A percentile compares a stretch with the other conserved stretches of the same genome.
These are phyloP conservation scores for Eremophila alpestris DNA, from an alignment of 2,797 vertebrate genomes.

Conservation along the genomic window DNA sequence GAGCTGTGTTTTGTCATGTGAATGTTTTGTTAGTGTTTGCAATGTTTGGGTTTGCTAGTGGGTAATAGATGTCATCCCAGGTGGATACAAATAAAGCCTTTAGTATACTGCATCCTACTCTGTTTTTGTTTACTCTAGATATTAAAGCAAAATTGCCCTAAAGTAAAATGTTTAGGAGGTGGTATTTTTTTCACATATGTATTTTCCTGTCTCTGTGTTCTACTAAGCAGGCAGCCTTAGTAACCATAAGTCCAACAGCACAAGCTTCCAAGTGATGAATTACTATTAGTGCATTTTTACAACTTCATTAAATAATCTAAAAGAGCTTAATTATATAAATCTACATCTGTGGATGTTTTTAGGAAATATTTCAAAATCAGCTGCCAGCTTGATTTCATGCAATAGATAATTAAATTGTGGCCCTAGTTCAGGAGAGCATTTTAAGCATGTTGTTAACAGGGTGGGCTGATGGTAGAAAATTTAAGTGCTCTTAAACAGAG, in stretches of 20 bases:
- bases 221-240: neutral
- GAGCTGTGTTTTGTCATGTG: neutral
- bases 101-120: neutral
- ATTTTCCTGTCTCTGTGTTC: neutral
- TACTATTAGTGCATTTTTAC: conserved; percentile 8
- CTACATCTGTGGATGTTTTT: conserved; percentile 24
- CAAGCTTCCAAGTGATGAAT: neutral
- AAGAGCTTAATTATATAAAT: conserved; percentile 28
- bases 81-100: neutral
- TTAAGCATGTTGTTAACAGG: neutral
- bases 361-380: neutral
- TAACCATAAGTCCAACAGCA: neutral
- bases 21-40: neutral
- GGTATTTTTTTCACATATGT: neutral
- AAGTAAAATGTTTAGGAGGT: neutral
- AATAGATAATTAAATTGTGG: neutral
- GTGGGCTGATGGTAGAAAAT: neutral
- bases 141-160: neutral
- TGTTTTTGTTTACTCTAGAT: neutral
- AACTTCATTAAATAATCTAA: conserved; percentile 28
- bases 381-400: neutral
- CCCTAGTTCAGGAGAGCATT: neutral
- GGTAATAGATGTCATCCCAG: neutral
- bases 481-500: neutral
- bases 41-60: neutral